Evolutionary conservation across 2,888 invertebrate genomes (phyloP).

Genomic region (Amiota mariae): DNA sequence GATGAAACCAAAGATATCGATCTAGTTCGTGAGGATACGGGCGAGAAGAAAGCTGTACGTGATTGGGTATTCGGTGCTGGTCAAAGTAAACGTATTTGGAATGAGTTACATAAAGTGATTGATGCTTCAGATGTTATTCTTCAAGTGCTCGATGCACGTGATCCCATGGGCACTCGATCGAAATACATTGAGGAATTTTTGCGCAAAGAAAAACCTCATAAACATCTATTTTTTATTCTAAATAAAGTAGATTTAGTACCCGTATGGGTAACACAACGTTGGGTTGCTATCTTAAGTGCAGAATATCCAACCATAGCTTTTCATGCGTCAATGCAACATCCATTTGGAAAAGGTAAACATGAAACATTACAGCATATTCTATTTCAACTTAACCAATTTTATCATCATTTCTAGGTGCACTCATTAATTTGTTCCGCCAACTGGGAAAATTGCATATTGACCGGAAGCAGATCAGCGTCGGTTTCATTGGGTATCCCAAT

Average conservation of each 20-base stretch:
- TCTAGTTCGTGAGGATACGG: constrained; percentile 86
- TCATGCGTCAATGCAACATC: constrained; percentile 98
- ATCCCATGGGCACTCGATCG: constrained; percentile 97
- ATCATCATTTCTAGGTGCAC: constrained; percentile 76
- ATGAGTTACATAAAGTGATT: constrained; percentile 98
- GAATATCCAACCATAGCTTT: constrained; percentile 99
- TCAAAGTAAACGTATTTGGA: constrained; percentile 98
- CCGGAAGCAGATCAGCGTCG: constrained; percentile 98
- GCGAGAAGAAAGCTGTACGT: constrained; percentile 85
- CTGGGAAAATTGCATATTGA: constrained; percentile 96
- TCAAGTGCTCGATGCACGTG: constrained; percentile 96
- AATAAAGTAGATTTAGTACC: constrained; percentile 98
- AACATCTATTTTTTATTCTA: constrained; percentile 96
- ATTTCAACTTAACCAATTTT: background rate
- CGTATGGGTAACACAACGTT: constrained; percentile 97
- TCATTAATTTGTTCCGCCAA: constrained; percentile 96
- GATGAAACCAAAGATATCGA: constrained; percentile 88
- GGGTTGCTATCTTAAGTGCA: constrained; percentile 94
- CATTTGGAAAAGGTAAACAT: constrained; percentile 89
- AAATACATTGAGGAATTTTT: constrained; percentile 93
- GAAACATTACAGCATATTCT: background rate
- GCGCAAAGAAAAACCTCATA: constrained; percentile 95
- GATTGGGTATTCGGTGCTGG: constrained; percentile 98
- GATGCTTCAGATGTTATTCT: constrained; percentile 98
- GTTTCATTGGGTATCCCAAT: constrained; percentile 99